These are phyloP conservation scores for Drosophila anceps DNA, from an alignment of 2,888 invertebrate species.

Conservation along the genomic window DNA sequence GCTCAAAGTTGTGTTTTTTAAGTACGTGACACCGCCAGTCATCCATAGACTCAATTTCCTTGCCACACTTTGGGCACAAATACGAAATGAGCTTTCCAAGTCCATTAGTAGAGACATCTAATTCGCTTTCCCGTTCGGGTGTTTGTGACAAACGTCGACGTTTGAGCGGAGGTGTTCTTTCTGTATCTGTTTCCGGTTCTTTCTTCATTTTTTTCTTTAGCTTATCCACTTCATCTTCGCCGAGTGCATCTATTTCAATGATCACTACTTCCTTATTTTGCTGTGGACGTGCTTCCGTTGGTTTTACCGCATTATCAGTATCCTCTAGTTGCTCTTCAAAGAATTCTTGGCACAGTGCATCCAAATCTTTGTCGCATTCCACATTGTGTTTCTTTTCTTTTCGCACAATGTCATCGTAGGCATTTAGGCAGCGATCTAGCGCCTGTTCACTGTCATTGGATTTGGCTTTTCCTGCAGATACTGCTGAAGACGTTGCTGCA, in stretches of 20 bases:
- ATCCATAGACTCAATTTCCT: conserved; percentile 64
- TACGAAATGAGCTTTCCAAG: conserved; percentile 66
- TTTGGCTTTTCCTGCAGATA: conserved; percentile 1
- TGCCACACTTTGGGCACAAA: conserved; percentile 80
- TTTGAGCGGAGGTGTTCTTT: conserved; percentile 28
- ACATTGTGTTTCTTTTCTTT: conserved; percentile 44
- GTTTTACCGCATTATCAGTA: neutral
- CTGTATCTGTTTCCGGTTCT: conserved; percentile 24
- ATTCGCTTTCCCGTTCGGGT: conserved; percentile 33
- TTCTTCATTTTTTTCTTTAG: conserved; percentile 56
- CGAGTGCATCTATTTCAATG: conserved; percentile 73
- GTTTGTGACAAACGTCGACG: conserved; percentile 41
- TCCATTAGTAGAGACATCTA: conserved; percentile 39
- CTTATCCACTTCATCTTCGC: conserved; percentile 67
- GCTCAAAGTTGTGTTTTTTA: conserved; percentile 71
- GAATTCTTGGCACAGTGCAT: conserved; percentile 67
- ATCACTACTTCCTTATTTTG: conserved; percentile 59
- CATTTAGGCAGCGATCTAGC: conserved; percentile 75
- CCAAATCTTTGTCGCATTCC: conserved; percentile 43
- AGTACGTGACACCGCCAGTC: conserved; percentile 80
- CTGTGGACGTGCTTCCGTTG: neutral
- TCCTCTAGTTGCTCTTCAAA: conserved; percentile 56
- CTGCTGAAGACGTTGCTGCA: neutral
- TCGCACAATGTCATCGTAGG: conserved; percentile 74
- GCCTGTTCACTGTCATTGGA: conserved; percentile 66